phyloP scores from a whole-genome alignment of 2,888 invertebrate species.

The Eupithecia exiguata region DNA sequence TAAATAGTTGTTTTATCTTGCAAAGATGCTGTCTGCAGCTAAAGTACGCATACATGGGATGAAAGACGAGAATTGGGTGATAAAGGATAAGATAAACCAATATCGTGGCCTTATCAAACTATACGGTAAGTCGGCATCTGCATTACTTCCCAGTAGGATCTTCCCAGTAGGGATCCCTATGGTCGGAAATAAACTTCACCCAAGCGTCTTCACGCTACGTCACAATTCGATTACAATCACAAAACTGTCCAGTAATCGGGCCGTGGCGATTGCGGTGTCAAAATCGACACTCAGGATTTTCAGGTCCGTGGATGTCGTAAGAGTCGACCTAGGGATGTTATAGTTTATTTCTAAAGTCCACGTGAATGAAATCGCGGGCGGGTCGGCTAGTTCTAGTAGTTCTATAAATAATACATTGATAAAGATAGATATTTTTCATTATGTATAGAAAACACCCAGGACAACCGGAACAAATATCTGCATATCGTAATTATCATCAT shows the following conservation, averaged over 20 bases:
- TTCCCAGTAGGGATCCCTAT: not conserved
- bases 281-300: not conserved
- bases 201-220: not conserved
- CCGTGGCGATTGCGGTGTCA: not conserved
- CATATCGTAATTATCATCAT: too few species aligned
- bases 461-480: too few species aligned
- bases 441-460: too few species aligned
- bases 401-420: too few species aligned
- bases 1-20: not conserved
- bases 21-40: constrained; percentile 81
- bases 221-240: not conserved
- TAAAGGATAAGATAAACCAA: constrained; percentile 86
- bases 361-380: too few species aligned
- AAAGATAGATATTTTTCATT: too few species aligned
- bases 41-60: constrained; percentile 85
- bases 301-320: not conserved
- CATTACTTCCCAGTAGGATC: not conserved
- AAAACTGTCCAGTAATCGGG: not conserved
- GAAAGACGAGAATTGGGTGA: constrained; percentile 86
- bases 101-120: constrained; percentile 86
- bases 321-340: too few species aligned
- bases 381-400: too few species aligned
- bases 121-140: constrained; percentile 76
- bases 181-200: not conserved
- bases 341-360: too few species aligned